Evolutionary conservation across 2,113 vertebrate genomes (phyloP).

Genomic region (Microcebus tavaratra): DNA sequence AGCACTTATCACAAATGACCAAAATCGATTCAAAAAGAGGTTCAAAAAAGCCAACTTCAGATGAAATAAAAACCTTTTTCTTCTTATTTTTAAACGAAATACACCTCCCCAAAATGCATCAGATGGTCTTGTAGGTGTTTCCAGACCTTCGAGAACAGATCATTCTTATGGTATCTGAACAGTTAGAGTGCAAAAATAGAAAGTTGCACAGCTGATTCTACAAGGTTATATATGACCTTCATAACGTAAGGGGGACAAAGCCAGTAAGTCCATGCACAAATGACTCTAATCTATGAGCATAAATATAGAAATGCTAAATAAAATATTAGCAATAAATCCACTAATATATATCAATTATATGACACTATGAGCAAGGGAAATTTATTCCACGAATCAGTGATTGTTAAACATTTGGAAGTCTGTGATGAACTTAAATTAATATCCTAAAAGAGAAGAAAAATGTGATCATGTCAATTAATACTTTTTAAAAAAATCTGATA

Average conservation of each 20-base stretch:
- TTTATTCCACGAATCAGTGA: not conserved
- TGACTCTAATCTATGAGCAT: too few relatives aligned
- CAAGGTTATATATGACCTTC: not conserved
- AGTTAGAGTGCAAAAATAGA: not conserved
- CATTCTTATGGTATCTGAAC: not conserved
- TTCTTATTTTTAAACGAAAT: not conserved
- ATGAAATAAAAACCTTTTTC: not conserved
- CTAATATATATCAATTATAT: not conserved
- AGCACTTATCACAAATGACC: not conserved
- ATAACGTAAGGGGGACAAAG: not conserved
- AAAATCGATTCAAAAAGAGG: not conserved
- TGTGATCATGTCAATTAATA: not conserved
- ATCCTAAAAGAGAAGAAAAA: not conserved
- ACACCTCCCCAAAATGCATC: not conserved
- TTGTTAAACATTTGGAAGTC: not conserved
- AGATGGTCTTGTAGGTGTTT: not conserved
- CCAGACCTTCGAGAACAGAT: not conserved
- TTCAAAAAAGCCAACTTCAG: not conserved
- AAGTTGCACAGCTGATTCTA: not conserved
- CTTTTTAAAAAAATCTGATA: not conserved
- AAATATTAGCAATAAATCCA: not conserved
- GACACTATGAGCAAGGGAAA: not conserved
- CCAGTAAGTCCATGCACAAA: not conserved
- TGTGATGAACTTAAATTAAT: not conserved
- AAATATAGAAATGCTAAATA: not conserved